These are phyloP conservation scores for Anhinga anhinga DNA, from an alignment of 2,113 vertebrate genomes.

Conservation along the genomic window DNA sequence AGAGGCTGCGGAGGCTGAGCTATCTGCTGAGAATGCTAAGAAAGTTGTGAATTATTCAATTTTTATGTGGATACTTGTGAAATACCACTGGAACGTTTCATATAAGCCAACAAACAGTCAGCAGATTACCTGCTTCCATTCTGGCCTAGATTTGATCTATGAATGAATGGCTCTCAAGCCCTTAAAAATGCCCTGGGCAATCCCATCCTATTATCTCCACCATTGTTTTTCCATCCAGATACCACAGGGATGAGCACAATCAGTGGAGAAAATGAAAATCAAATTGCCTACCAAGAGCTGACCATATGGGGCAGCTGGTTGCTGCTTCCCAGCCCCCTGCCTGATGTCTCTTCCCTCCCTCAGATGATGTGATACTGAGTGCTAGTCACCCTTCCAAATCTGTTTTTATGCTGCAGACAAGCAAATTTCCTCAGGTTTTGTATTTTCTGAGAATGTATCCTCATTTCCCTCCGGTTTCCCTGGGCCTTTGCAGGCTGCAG, in stretches of 20 bases:
- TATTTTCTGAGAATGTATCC: not conserved
- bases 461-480: not conserved
- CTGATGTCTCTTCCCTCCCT: constrained; percentile 32
- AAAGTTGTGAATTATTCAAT: constrained; percentile 52
- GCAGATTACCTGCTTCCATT: constrained; percentile 54
- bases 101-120: constrained; percentile 20
- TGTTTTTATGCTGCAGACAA: not conserved
- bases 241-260: constrained; percentile 63
- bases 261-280: constrained; percentile 67
- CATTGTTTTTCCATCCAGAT: constrained; percentile 65
- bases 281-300: constrained; percentile 64
- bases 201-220: constrained; percentile 53
- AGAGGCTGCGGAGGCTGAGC: not conserved
- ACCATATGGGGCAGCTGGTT: constrained; percentile 69
- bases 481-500: not conserved
- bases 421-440: not conserved
- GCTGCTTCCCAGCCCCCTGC: constrained; percentile 45
- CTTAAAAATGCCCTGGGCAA: constrained; percentile 51
- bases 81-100: constrained; percentile 27
- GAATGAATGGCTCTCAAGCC: constrained; percentile 52
- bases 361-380: not conserved
- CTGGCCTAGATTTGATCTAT: constrained; percentile 61
- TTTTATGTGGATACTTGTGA: constrained; percentile 41
- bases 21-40: constrained; percentile 49
- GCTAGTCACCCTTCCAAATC: constrained; percentile 17